Evolutionary conservation across 2,113 vertebrate species (phyloP), one percentile per base, ranked within the genome.

Genomic region (Nannobrachium achirus): DNA sequence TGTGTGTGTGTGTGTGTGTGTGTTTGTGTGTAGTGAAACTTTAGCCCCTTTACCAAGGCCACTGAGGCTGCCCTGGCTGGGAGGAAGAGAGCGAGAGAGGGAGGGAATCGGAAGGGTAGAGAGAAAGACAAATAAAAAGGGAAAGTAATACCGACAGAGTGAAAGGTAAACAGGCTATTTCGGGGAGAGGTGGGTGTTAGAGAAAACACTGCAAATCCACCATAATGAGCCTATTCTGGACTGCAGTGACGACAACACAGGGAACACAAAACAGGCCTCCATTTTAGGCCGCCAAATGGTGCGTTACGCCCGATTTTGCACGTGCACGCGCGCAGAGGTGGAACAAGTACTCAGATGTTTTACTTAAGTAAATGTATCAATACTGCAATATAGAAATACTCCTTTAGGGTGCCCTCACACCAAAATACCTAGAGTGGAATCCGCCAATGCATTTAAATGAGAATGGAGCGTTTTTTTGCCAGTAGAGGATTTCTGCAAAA

Each of bases 21-120:
- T 25, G 19, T 10, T 19, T 42, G 39, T 79, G 33, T 15, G 33
- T 14, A n/a, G 55, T 57, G 89, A 89, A 89, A 91, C 85, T 72
- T 56, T 58, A 91, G 88, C 85, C 25, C 64, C 10, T 73, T 63
- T 19, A 81, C 80, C 88, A 80, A 91, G 88, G 89, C 86, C 85
- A 70, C 50, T 76, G 81, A 87, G 87, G 86, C 82, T 82, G 41
- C 16, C 40, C 80, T 83, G 85, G 87, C 81, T 78, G 25, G 18
- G 41, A 81, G 59, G 59, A 25, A 25, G 45, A 52, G 64, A 79
- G 66, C 15, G 72, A 16, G 65, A 1, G 53, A 25, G 81, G 78
- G 73, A 75, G 70, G 68, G 79, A 82, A 75, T 78, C 71, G 66
- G 80, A 85, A 73, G 76, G 73, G 73, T 64, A 66, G 57, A 25